Conservation (phyloP, 2,888 invertebrate genomes). For the Zygothrica quintamaculata region DNA sequence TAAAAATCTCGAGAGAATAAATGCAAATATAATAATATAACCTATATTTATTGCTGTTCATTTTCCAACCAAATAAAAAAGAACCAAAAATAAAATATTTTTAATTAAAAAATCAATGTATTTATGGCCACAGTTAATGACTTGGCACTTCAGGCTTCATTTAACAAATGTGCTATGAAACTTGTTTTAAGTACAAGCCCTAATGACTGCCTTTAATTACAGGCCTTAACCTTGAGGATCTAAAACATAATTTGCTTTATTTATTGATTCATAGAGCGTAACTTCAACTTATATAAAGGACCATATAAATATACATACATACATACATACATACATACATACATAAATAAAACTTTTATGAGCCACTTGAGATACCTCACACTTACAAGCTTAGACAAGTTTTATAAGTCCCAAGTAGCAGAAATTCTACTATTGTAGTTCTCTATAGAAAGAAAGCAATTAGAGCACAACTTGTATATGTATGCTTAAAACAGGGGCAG, state of each 20-base stretch:
- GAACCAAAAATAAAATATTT: constrained; percentile 10
- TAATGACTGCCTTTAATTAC: constrained; percentile 37
- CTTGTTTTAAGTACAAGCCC: constrained; percentile 4
- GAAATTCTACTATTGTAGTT: too few relatives aligned
- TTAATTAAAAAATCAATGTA: constrained; percentile 44
- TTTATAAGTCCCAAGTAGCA: too few relatives aligned
- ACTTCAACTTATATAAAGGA: constrained; percentile 3
- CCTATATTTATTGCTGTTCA: too few relatives aligned
- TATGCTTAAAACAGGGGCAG: constrained; percentile 1
- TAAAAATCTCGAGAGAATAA: background rate
- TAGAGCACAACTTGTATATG: background rate
- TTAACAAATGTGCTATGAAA: constrained; percentile 38
- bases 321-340: constrained; percentile 1
- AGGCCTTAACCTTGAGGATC: constrained; percentile 10
- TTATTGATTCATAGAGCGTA: constrained; percentile 58
- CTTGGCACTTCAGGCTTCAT: constrained; percentile 34
- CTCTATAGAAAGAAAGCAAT: too few relatives aligned
- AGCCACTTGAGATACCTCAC: too few relatives aligned
- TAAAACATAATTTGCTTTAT: constrained; percentile 29
- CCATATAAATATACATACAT: constrained; percentile 1
- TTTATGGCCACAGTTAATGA: constrained; percentile 37
- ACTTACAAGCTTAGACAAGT: too few relatives aligned
- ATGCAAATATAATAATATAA: background rate
- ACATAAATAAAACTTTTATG: background rate
- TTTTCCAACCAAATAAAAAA: background rate